Evolutionary conservation across 1,140 invertebrate species (phyloP), one percentile per base, ranked within the genome.

Genomic region (Vanessa atalanta): DNA sequence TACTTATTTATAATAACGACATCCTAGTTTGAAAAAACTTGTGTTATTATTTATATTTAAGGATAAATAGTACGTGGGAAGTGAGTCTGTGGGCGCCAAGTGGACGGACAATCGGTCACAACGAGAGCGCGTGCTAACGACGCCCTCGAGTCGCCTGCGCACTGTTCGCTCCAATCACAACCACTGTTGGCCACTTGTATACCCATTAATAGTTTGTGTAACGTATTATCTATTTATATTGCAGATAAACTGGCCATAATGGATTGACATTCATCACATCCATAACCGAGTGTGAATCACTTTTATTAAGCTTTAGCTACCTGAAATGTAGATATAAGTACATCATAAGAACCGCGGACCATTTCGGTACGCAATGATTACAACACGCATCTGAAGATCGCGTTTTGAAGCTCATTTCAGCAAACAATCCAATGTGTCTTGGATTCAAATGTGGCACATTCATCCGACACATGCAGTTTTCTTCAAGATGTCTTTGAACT

Each of bases 51-150:
- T 69, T 61, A 60, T 63, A 65, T 69, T 65, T 55, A 65, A 74
- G 43, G 61, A 69, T 74, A 65, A 48, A 43, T 53, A 37, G 37
- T 47, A 13, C 20, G 61, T 53, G 31, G 47, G 57, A 61, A 53
- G 64, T 47, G 51, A 20, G 47, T 73, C 48, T 70, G 77, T 75
- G 70, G 77, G 71, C 70, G 72, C 66, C 63, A 65, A 69, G 76
- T 53, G 68, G 71, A 65, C 60, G 55, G 73, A 72, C 64, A 79
- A 76, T 80, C 80, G 76, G 66, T 73, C 75, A 77, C 51, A 77
- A 66, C 57, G 69, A 65, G 71, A 71, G 37, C 74, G 77, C 74
- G 72, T 77, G 78, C 68, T 68, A 53, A 31, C 53, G 51, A 31
- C 64, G 64, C 76, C 65, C 72, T 50, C 72, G 57, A 64, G 72